Evolutionary conservation across 2,797 vertebrate species (phyloP).

Genomic region (Morelia viridis): DNA sequence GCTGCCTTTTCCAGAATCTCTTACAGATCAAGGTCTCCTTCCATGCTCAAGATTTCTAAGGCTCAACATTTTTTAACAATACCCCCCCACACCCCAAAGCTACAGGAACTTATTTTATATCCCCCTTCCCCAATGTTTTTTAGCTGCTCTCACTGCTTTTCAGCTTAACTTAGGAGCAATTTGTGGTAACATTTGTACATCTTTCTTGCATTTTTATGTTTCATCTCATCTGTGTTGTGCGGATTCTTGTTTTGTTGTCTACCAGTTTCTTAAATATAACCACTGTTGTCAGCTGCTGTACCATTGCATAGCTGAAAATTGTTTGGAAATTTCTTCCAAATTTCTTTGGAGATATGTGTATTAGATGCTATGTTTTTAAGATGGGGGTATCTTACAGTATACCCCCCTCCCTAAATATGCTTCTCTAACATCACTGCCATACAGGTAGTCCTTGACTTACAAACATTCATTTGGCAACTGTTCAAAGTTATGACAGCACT

Average conservation of each 20-base stretch:
- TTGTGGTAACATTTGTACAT: background rate
- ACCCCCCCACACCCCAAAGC: background rate
- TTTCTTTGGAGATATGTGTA: background rate
- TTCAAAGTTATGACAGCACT: no score
- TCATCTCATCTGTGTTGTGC: background rate
- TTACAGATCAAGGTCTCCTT: background rate
- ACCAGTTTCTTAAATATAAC: background rate
- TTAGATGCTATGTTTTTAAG: background rate
- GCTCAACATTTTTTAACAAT: background rate
- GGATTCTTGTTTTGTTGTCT: background rate
- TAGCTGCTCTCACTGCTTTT: background rate
- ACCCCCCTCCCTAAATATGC: background rate
- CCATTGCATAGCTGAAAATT: no score
- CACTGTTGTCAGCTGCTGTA: background rate
- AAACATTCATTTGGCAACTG: no score
- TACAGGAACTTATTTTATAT: background rate
- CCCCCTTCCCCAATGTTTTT: background rate
- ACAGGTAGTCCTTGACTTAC: no score
- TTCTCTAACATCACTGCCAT: background rate
- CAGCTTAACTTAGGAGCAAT: conserved; percentile 20
- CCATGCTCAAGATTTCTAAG: background rate
- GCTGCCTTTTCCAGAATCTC: background rate
- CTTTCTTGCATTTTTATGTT: background rate
- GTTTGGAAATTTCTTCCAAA: no score
- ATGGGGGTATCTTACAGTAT: background rate